A percentile compares a stretch with the other conserved stretches of the same genome.
Evolutionary conservation across 2,797 vertebrate species (phyloP).

Genomic region (Galagoides demidoff): DNA sequence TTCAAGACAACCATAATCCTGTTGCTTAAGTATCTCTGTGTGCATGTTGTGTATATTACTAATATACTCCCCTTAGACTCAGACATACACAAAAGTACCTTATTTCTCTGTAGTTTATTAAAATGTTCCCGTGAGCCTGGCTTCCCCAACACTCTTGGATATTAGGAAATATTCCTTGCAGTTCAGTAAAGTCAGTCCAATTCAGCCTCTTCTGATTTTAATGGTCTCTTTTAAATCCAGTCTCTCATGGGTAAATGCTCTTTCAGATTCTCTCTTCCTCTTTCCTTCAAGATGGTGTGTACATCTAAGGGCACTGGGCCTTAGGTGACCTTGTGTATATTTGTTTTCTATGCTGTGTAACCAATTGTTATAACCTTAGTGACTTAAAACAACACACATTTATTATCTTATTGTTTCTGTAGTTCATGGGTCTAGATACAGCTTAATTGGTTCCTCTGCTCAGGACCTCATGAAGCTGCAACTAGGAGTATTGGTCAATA

Average conservation of each 20-base stretch:
- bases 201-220: background rate
- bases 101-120: background rate
- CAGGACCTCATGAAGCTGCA: background rate
- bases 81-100: background rate
- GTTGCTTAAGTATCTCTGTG: background rate
- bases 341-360: background rate
- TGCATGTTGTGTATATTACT: background rate
- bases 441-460: background rate
- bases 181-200: background rate
- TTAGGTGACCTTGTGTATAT: background rate
- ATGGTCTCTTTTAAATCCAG: background rate
- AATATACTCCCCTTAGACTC: background rate
- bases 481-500: background rate
- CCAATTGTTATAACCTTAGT: background rate
- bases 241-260: background rate
- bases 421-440: background rate
- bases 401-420: background rate
- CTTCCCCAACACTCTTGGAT: background rate
- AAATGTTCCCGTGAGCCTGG: background rate
- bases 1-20: slow-evolving; percentile 12
- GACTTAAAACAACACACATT: background rate
- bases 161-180: background rate
- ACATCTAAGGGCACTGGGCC: background rate
- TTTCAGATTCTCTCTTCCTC: background rate
- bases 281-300: background rate